A percentile compares a stretch with the other conserved stretches of the same genome.
These are phyloP conservation scores for Orchesella flavescens DNA, from an alignment of 2,888 invertebrate species.

Conservation along the genomic window DNA sequence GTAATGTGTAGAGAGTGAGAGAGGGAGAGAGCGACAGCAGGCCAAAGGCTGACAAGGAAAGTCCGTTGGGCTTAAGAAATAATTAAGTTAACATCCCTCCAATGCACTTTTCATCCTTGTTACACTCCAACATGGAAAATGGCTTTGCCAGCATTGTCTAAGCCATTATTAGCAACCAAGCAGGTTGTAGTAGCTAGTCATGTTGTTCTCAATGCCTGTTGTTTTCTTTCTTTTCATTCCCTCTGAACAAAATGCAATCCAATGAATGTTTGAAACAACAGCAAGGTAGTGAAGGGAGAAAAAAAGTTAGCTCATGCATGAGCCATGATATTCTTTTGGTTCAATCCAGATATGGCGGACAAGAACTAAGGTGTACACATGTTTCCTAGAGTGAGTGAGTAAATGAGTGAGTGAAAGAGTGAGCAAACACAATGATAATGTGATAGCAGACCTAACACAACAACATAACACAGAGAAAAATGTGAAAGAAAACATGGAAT, in stretches of 20 bases:
- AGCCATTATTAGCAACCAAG: conserved; percentile 4
- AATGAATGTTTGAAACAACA: neutral
- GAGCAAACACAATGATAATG: conserved; percentile 1
- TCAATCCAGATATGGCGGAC: no score
- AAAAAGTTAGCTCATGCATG: no score
- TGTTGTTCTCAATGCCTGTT: neutral
- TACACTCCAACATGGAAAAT: conserved; percentile 20
- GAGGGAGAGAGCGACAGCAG: conserved; percentile 29
- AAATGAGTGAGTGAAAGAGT: conserved; percentile 2
- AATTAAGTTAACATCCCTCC: conserved; percentile 64
- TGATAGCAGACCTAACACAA: neutral
- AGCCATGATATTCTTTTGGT: no score
- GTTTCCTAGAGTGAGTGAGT: neutral
- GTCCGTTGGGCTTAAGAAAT: conserved; percentile 64
- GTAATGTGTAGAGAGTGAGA: neutral
- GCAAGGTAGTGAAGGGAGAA: no score
- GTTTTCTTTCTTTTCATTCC: neutral
- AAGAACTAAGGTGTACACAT: no score
- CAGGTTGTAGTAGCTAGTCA: no score
- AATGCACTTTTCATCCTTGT: conserved; percentile 63
- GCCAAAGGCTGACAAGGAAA: conserved; percentile 59
- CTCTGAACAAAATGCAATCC: neutral
- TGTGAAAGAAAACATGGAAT: neutral
- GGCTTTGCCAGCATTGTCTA: conserved; percentile 7
- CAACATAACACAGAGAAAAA: neutral